Conservation (phyloP, 2,113 vertebrate genomes). For the Chitala chitala region DNA sequence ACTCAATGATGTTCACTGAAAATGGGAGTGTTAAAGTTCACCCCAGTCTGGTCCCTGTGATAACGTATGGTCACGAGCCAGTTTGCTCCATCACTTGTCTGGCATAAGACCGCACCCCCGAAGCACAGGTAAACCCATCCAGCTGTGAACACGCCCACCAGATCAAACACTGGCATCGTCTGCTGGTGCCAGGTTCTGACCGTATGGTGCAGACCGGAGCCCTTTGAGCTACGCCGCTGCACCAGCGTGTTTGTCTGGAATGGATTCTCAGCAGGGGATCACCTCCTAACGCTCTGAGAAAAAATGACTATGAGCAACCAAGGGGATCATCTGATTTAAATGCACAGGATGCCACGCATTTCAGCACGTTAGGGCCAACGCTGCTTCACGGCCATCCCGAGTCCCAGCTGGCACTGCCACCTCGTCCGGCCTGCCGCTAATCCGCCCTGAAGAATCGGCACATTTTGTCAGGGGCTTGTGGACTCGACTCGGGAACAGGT, state of each 20-base stretch:
- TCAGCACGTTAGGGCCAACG: slow-evolving; percentile 53
- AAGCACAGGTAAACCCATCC: no score
- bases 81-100: not conserved
- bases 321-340: slow-evolving; percentile 81
- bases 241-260: slow-evolving; percentile 62
- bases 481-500: slow-evolving; percentile 62
- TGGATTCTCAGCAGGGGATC: slow-evolving; percentile 63
- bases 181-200: slow-evolving; percentile 54
- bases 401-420: slow-evolving; percentile 69
- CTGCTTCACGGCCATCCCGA: slow-evolving; percentile 57
- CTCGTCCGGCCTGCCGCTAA: slow-evolving; percentile 54
- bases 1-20: no score
- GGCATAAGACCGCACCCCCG: not conserved
- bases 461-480: slow-evolving; percentile 54
- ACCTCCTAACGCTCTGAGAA: slow-evolving; percentile 63
- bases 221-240: slow-evolving; percentile 40
- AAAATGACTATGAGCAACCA: slow-evolving; percentile 64
- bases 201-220: slow-evolving; percentile 54
- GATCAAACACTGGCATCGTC: slow-evolving; percentile 47
- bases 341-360: slow-evolving; percentile 69
- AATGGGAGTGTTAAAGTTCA: no score
- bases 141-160: not conserved
- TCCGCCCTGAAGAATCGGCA: slow-evolving; percentile 58
- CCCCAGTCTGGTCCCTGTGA: no score
- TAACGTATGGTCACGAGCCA: not conserved